Conservation (phyloP, 2,797 vertebrate genomes). For the Podargus strigoides region DNA sequence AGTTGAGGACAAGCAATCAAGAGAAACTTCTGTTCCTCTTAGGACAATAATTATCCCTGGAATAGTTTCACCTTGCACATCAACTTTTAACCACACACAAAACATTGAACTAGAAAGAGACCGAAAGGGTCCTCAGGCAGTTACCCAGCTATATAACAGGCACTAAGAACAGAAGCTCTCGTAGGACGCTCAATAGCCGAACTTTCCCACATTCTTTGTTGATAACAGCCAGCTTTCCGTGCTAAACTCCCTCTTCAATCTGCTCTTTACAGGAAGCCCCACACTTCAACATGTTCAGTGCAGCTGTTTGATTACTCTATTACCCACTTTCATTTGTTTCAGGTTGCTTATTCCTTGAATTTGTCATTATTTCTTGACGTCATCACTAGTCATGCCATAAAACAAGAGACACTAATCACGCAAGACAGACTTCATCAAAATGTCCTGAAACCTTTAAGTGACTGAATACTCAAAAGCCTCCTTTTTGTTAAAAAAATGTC, state of each 20-base stretch:
- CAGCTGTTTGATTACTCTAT: not conserved
- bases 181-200: not conserved
- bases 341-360: not conserved
- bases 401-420: not conserved
- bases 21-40: not conserved
- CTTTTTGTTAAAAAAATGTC: too few species aligned
- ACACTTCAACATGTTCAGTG: not conserved
- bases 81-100: not conserved
- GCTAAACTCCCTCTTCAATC: not conserved
- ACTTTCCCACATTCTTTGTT: not conserved
- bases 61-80: not conserved
- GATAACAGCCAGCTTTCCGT: not conserved
- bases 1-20: not conserved
- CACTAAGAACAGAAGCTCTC: not conserved
- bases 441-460: not conserved
- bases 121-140: not conserved
- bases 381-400: not conserved
- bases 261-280: not conserved
- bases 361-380: not conserved
- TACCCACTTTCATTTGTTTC: not conserved
- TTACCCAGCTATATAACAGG: not conserved
- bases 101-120: not conserved
- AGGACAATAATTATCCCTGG: not conserved
- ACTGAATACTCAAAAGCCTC: too few species aligned
- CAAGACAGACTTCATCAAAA: not conserved